These are phyloP conservation scores for Drosophila planitibia DNA, from an alignment of 2,888 invertebrate genomes.

Conservation along the genomic window DNA sequence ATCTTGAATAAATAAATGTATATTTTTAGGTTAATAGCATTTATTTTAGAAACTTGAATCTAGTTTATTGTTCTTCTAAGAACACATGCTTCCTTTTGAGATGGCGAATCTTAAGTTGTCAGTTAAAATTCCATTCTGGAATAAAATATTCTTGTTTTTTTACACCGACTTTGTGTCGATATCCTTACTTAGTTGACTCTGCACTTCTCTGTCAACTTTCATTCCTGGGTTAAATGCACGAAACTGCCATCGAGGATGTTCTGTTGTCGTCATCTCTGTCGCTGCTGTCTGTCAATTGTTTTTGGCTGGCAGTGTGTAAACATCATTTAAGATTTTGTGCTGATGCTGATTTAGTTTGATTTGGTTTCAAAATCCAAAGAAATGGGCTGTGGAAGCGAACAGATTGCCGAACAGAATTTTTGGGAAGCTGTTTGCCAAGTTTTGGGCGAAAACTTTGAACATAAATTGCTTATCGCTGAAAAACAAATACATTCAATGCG, in stretches of 20 bases:
- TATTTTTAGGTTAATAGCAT: background rate
- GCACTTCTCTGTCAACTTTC: constrained; percentile 11
- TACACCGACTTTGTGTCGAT: constrained; percentile 4
- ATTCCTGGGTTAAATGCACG: constrained; percentile 3
- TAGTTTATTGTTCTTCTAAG: background rate
- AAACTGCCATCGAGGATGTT: constrained; percentile 46
- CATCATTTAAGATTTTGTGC: constrained; percentile 67
- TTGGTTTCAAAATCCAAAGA: constrained; percentile 42
- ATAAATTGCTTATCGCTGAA: constrained; percentile 73
- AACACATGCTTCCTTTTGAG: background rate
- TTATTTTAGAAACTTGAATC: background rate
- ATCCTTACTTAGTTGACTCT: constrained; percentile 8
- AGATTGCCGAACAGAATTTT: constrained; percentile 42
- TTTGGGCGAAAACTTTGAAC: constrained; percentile 65
- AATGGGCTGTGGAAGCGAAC: constrained; percentile 5
- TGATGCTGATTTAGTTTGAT: constrained; percentile 72
- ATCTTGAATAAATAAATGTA: background rate
- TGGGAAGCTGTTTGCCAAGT: constrained; percentile 50
- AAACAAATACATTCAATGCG: constrained; percentile 34
- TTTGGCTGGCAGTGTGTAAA: constrained; percentile 54
- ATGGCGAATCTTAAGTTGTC: background rate
- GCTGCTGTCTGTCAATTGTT: constrained; percentile 47
- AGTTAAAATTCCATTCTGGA: background rate
- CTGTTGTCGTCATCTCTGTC: constrained; percentile 29
- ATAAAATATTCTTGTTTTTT: background rate